Base-by-base conservation (phyloP, 2,888 invertebrate genomes). In the Lymantria monacha region DNA sequence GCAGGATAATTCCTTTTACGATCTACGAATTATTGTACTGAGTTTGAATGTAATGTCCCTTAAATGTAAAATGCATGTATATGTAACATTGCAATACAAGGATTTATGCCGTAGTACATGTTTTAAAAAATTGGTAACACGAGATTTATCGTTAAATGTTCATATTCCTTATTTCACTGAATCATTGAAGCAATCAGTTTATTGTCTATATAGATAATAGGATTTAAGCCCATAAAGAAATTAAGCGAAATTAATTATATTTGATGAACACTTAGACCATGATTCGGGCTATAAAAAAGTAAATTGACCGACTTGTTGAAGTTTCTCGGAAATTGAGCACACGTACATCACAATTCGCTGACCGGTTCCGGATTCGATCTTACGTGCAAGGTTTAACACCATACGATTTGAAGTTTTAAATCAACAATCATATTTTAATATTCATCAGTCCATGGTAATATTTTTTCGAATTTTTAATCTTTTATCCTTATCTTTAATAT, bases 321-420 rank as follows among this genome's bases (percentile, higher is more conserved):
- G 37, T 54, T 74, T 74, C 75, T 70, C 47, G 52, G 75, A 73
- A 77, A 75, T 70, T 60, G 68, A 63, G 68, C 76, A 67, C 76
- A 76, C 68, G 66, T 56, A 66, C 59, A 51, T 61, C 58, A 64
- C 56, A 54, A 63, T 61, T 63, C 58, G 55, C 60, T 61, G 74
- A 80, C 81, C 80, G 80, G 81, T 79, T 80, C 57, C 42, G 48
- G 40, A 31, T 48, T 46, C 48, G 30, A 42, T 45, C 50, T 48
- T 46, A 30, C 22, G 30, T 44, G 41, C 42, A 43, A 44, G 42
- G 3, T 37, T 54, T 62, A 41, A 41, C 12, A 15, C 10, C 15
- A 41, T 15, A 15, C 3, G 3, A 15, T 15, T 41, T 41, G 12
- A 14, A 15, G 15, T 15, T 14, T 41, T 41, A n/a, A 41, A 41